Evolutionary conservation across 2,797 vertebrate genomes (phyloP), one percentile per base, ranked within the genome.

Genomic region (Sebastes minor): DNA sequence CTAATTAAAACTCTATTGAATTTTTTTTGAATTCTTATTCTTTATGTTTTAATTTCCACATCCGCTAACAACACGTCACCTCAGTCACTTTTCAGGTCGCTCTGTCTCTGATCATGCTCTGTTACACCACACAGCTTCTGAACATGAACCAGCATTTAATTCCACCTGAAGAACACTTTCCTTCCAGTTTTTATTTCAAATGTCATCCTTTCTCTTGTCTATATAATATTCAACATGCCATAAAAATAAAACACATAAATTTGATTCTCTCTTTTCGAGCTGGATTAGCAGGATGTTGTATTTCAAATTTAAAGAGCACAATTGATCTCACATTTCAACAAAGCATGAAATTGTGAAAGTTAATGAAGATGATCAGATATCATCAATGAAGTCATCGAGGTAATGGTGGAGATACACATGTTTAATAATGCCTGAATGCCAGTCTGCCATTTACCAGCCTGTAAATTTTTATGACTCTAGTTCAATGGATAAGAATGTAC

Each of bases 381-480:
- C 46, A 76, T 75, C 76, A 74, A 12, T 76, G 62, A 86, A 22
- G 61, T 71, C 63, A 82, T 84, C 28, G 14, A 56, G 73, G 63
- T 83, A 57, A 71, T 75, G 57, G 8, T 22, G 68, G 69, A 63
- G 62, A 82, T 74, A 32, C 57, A 84, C 80, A 83, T 65, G 83
- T 85, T 91, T 77, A 83, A 83, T 85, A 84, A 89, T 59, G 84
- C 83, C 86, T 88, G 81, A 89, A 81, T 66, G 62, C 68, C 76
- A 81, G 79, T 74, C 65, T 78, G 79, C 86, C 86, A 93, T 94
- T 92, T 90, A 90, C 78, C 90, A 78, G 82, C 79, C 22, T 71
- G 71, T 93, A 90, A 90, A 91, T 68, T 88, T 94, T 92, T 91
- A 87, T 35, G 62, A 74, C 49, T 82, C 46, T 74, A 27, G 59